Evolutionary conservation across 2,113 vertebrate genomes (phyloP), one percentile per base, ranked within the genome.

Genomic region (Microcebus jonahi): DNA sequence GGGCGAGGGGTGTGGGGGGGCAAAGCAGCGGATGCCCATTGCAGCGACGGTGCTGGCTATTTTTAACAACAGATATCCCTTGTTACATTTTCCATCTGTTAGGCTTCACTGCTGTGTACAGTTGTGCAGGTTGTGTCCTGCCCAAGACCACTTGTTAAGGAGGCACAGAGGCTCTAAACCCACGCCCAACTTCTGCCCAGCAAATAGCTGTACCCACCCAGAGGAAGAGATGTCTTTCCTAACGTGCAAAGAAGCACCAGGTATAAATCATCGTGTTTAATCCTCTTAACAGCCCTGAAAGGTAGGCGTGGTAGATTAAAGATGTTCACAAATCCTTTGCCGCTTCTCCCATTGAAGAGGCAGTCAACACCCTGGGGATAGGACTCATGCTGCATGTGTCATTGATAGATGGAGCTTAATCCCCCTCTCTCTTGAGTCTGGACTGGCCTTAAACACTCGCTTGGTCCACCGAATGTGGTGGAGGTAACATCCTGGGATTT

Each of bases 261-360:
- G 31, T 65, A 65, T 88, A 87, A 90, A 25, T 95, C 85, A 94
- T 93, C 67, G 0, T 12, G 17, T 48, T 71, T 95, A 95, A 94
- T 96, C 94, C 75, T 76, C 50, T 96, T 82, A 87, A 57, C 79
- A 57, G 18, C 65, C 36, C 31, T 53, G 79, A 95, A 75, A 94
- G 90, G 90, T 20, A 50, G 92, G 91, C n/a, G 86, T 48, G 90
- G 79, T 34, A 77, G 57, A 93, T 86, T 95, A 65, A 97, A 59
- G 73, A 18, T 17, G 42, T 13, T 53, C n/a, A 42, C 79, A 91
- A 59, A 86, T 18, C 57, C 77, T 59, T 21, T 0, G 13, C 21
- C 55, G 65, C 89, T 70, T 63, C 59, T 77, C 75, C 68, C 61
- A 3, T 0, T 0, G 31, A 55, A 53, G 13, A 50, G 13, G 20